These are phyloP conservation scores for Pachypsylla venusta DNA, from an alignment of 1,140 invertebrate species.

Conservation along the genomic window DNA sequence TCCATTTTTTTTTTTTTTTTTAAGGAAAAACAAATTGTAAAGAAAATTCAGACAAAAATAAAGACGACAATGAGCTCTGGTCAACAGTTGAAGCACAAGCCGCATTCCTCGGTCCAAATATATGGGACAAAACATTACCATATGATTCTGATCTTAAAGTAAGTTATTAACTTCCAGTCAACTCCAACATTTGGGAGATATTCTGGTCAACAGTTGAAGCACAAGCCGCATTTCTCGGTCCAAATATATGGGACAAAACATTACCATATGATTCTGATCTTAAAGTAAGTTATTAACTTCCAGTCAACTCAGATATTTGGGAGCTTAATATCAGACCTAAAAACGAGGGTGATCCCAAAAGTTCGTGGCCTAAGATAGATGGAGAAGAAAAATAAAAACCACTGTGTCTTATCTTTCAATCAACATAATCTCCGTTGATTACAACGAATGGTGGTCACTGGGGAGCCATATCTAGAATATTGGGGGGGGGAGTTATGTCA, in stretches of 20 bases:
- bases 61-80: constrained; percentile 71
- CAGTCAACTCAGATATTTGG: too few relatives aligned
- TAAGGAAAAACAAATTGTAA: constrained; percentile 26
- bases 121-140: constrained; percentile 83
- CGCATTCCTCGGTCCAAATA: constrained; percentile 81
- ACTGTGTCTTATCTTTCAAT: too few relatives aligned
- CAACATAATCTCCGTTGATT: too few relatives aligned
- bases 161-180: too few relatives aligned
- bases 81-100: constrained; percentile 71
- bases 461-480: too few relatives aligned
- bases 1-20: constrained; percentile 15
- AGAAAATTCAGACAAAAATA: constrained; percentile 46
- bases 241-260: constrained; percentile 87
- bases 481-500: too few relatives aligned
- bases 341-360: too few relatives aligned
- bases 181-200: too few relatives aligned
- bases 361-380: too few relatives aligned
- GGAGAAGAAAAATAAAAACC: too few relatives aligned
- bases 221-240: constrained; percentile 82
- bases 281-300: constrained; percentile 84
- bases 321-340: too few relatives aligned
- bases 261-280: constrained; percentile 78
- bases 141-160: constrained; percentile 90
- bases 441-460: too few relatives aligned
- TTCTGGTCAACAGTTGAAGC: constrained; percentile 74